phyloP scores from a whole-genome alignment of 2,888 invertebrate species.

The Tetrapedia diversipes region DNA sequence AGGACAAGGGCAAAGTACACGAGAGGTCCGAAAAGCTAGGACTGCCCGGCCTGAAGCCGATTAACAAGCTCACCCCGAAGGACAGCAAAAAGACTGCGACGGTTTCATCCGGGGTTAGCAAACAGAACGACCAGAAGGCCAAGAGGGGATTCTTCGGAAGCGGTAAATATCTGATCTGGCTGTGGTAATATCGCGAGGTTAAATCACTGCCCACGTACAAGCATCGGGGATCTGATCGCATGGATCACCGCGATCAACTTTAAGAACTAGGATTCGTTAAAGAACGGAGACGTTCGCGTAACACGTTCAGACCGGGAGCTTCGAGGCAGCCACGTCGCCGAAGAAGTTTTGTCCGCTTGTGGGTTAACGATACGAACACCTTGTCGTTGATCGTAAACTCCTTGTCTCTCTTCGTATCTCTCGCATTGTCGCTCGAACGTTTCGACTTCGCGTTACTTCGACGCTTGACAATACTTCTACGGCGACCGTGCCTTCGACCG shows the following conservation, averaged over 20 bases:
- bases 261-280: too few relatives aligned
- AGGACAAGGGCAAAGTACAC: slow-evolving; percentile 66
- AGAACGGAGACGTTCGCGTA: too few relatives aligned
- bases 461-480: too few relatives aligned
- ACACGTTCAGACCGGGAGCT: too few relatives aligned
- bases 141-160: slow-evolving; percentile 93
- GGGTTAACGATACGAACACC: too few relatives aligned
- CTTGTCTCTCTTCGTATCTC: too few relatives aligned
- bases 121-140: slow-evolving; percentile 83
- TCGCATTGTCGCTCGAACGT: too few relatives aligned
- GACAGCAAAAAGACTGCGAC: slow-evolving; percentile 81
- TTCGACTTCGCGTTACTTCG: too few relatives aligned
- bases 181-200: slow-evolving; percentile 87
- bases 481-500: too few relatives aligned
- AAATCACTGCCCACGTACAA: slow-evolving; percentile 66
- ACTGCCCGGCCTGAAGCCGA: slow-evolving; percentile 76
- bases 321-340: too few relatives aligned
- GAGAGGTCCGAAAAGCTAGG: slow-evolving; percentile 67
- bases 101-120: slow-evolving; percentile 71
- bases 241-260: neutral
- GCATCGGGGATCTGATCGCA: neutral
- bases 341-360: too few relatives aligned
- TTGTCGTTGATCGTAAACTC: too few relatives aligned
- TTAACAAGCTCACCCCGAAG: slow-evolving; percentile 83
- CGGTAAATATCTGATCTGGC: slow-evolving; percentile 87